Evolutionary conservation across 1,140 invertebrate species (phyloP).

Genomic region (Gryllus bimaculatus): DNA sequence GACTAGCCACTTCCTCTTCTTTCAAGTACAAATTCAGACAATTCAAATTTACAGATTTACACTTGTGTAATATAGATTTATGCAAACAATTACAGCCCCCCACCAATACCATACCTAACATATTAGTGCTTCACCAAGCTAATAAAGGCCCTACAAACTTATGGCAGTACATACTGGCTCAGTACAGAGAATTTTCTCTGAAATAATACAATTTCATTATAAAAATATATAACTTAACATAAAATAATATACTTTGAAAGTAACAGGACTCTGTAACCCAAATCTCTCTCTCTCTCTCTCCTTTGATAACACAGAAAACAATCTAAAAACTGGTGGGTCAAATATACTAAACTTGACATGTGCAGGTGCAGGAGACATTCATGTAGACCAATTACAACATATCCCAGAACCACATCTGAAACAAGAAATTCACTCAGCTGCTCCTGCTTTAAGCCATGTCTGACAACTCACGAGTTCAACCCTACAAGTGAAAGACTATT

Average conservation of each 20-base stretch:
- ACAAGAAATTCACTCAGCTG: too few relatives aligned
- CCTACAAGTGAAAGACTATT: too few relatives aligned
- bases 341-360: not conserved
- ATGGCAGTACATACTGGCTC: not conserved
- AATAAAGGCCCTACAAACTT: not conserved
- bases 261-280: not conserved
- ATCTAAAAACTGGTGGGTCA: not conserved
- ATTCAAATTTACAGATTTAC: not conserved
- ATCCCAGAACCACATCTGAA: too few relatives aligned
- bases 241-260: not conserved
- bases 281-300: not conserved
- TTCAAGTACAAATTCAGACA: not conserved
- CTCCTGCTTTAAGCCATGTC: too few relatives aligned
- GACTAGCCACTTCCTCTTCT: constrained; percentile 3
- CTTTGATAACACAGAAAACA: not conserved
- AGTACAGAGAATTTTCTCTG: not conserved
- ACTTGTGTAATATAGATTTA: not conserved
- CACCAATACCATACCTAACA: not conserved
- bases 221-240: not conserved
- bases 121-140: not conserved
- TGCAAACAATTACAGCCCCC: not conserved
- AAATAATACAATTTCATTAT: not conserved
- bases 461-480: too few relatives aligned
- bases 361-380: not conserved
- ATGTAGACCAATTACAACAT: not conserved